Evolutionary conservation across 2,888 invertebrate species (phyloP).

Genomic region (Pasiphila rectangulata): DNA sequence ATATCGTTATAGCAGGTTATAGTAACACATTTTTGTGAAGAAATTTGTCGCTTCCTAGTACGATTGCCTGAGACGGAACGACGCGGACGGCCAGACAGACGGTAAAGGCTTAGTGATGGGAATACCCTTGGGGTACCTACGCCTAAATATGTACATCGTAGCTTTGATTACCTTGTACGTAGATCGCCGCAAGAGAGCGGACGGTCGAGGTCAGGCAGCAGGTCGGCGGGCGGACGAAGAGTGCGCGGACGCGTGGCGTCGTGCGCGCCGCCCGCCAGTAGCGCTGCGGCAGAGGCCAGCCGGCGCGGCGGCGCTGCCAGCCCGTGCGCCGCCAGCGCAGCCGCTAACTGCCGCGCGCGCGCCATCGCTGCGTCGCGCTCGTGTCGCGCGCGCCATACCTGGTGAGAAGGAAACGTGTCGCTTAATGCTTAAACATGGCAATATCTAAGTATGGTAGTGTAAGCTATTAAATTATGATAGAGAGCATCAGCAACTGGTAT

Average conservation of each 20-base stretch:
- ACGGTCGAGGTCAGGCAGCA: conserved; percentile 72
- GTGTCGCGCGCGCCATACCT: conserved; percentile 93
- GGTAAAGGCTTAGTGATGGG: too few species aligned
- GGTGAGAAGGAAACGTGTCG: too few species aligned
- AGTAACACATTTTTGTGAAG: too few species aligned
- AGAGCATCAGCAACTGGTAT: too few species aligned
- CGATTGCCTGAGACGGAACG: too few species aligned
- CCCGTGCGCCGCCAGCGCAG: conserved; percentile 90
- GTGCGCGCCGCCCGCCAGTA: conserved; percentile 77
- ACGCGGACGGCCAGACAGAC: too few species aligned
- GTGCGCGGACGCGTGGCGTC: conserved; percentile 79
- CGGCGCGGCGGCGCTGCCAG: conserved; percentile 88
- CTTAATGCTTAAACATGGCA: too few species aligned
- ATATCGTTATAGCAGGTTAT: too few species aligned
- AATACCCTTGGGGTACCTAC: too few species aligned
- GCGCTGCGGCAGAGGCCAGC: conserved; percentile 82
- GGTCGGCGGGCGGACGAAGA: conserved; percentile 63
- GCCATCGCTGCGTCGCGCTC: conserved; percentile 93
- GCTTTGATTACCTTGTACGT: conserved; percentile 54
- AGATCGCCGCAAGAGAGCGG: conserved; percentile 75
- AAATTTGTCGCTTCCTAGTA: too few species aligned
- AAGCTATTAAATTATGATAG: too few species aligned
- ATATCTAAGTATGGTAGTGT: too few species aligned
- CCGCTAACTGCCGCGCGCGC: conserved; percentile 91
- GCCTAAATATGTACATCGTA: background rate